Conservation (phyloP, 1,140 invertebrate species). For the Drosophila orosa region DNA sequence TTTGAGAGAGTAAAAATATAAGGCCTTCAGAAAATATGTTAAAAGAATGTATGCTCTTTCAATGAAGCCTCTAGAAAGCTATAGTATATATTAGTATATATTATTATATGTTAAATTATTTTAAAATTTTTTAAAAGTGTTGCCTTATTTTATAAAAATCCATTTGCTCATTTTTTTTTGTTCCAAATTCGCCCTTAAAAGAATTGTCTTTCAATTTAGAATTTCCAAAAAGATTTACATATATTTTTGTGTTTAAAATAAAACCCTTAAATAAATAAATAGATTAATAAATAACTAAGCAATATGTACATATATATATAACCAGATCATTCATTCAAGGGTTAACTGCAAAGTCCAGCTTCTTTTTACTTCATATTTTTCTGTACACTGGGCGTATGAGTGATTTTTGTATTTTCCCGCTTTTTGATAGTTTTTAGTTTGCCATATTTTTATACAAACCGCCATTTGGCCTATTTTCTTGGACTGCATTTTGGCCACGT, state of each 20-base stretch:
- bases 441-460: background rate
- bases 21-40: too few species aligned
- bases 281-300: too few species aligned
- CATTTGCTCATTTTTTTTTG: background rate
- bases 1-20: background rate
- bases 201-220: background rate
- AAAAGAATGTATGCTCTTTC: too few species aligned
- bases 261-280: background rate
- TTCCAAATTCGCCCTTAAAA: background rate
- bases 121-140: too few species aligned
- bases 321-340: too few species aligned
- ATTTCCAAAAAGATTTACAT: background rate
- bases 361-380: background rate
- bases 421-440: background rate
- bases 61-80: too few species aligned
- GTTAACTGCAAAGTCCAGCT: background rate
- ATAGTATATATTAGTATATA: too few species aligned
- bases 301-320: background rate
- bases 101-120: too few species aligned
- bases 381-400: conserved; percentile 11
- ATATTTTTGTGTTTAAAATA: background rate
- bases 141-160: too few species aligned
- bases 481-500: background rate
- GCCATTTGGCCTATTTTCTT: background rate
- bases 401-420: background rate